These are phyloP conservation scores for Aselliscus stoliczkanus DNA, from an alignment of 2,797 vertebrate species.

Conservation along the genomic window DNA sequence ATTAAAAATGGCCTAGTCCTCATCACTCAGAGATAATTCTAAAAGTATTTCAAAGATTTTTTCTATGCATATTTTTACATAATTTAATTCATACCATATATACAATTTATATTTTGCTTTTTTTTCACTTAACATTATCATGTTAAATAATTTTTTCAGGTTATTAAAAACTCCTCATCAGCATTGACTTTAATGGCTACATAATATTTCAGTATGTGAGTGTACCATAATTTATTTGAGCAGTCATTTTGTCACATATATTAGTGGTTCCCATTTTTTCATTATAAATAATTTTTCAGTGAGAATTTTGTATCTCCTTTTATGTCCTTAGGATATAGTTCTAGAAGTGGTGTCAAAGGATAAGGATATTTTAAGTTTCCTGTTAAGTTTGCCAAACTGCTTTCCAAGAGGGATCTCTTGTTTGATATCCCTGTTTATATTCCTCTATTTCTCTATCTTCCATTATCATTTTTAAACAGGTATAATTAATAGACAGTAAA, in stretches of 20 bases:
- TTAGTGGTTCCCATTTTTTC: conserved; percentile 29
- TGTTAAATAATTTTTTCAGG: conserved; percentile 37
- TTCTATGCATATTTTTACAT: conserved; percentile 64
- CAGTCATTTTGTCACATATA: conserved; percentile 6
- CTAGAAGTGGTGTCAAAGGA: conserved; percentile 15
- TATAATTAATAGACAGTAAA: not conserved
- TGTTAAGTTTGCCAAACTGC: not conserved
- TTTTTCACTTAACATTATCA: conserved; percentile 32
- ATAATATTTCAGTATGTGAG: conserved; percentile 53
- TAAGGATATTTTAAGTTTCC: conserved; percentile 6
- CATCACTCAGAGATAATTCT: conserved; percentile 52
- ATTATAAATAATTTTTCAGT: conserved; percentile 45
- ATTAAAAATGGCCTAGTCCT: conserved; percentile 40
- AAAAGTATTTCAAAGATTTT: conserved; percentile 50
- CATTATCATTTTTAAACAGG: not conserved
- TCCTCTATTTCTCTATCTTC: not conserved
- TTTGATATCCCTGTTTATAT: conserved; percentile 6
- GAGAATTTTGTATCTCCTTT: conserved; percentile 44
- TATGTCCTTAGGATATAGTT: conserved; percentile 29
- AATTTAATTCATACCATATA: conserved; percentile 38
- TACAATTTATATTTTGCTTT: conserved; percentile 53
- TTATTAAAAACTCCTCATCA: conserved; percentile 62
- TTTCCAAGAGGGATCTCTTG: conserved; percentile 29
- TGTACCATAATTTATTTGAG: conserved; percentile 21
- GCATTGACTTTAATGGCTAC: conserved; percentile 47